phyloP scores from a whole-genome alignment of 1,140 invertebrate species.

The Dryas iulia region DNA sequence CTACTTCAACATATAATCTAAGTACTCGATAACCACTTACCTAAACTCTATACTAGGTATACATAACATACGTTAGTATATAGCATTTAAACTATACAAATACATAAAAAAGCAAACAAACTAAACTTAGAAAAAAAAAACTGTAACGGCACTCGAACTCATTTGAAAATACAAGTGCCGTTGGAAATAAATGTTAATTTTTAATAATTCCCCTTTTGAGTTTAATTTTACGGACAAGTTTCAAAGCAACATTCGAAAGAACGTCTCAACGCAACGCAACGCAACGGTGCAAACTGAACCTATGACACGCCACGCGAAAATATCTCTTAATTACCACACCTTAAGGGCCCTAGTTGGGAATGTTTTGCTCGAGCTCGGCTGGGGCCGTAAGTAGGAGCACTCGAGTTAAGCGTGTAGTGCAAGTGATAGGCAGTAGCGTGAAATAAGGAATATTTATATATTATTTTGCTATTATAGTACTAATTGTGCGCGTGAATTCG shows the following conservation, averaged over 20 bases:
- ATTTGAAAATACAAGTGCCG: slow-evolving; percentile 11
- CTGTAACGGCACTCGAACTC: slow-evolving; percentile 4
- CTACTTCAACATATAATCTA: too few relatives aligned
- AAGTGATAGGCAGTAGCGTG: slow-evolving; percentile 11
- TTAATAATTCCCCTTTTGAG: slow-evolving; percentile 68
- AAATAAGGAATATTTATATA: background rate
- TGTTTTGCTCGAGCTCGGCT: slow-evolving; percentile 52
- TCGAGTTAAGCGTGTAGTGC: slow-evolving; percentile 46
- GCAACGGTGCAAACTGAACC: slow-evolving; percentile 50
- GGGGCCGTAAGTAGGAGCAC: slow-evolving; percentile 50
- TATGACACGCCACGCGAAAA: slow-evolving; percentile 65
- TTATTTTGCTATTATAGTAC: too few relatives aligned
- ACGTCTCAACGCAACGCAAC: slow-evolving; percentile 50
- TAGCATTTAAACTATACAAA: background rate
- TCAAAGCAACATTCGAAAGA: slow-evolving; percentile 58
- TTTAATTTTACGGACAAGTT: slow-evolving; percentile 64
- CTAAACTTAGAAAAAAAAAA: slow-evolving; percentile 2
- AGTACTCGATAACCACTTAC: too few relatives aligned
- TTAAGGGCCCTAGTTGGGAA: slow-evolving; percentile 66
- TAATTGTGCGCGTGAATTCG: too few relatives aligned
- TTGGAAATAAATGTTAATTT: slow-evolving; percentile 52
- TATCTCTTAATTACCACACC: slow-evolving; percentile 67
- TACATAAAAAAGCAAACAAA: background rate
- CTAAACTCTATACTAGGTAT: too few relatives aligned
- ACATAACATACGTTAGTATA: too few relatives aligned